Evolutionary conservation across 1,140 invertebrate genomes (phyloP), one percentile per base, ranked within the genome.

Genomic region (Ectropis grisescens): DNA sequence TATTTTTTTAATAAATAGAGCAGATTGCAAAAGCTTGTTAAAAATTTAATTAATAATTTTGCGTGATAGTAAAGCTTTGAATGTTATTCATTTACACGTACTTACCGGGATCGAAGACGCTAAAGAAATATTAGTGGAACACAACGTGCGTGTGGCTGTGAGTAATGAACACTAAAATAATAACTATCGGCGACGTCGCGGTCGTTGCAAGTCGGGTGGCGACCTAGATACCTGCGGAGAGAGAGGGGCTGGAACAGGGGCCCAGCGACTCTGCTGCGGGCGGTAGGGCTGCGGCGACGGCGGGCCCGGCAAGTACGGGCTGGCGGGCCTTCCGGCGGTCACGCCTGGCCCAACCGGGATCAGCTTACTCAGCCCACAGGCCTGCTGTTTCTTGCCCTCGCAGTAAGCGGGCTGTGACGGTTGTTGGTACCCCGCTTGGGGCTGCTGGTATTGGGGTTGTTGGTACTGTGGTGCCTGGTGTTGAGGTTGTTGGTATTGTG

Each of bases 271-370:
- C 46, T 51, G 62, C 41, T 59, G 68, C 55, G 52, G 67, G 47
- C 74, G 67, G 58, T 82, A 81, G 34, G 76, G 66, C 51, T 78
- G 75, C 44, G 74, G 39, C 34, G 76, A 74, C 37, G 56, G 35
- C 14, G 71, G 68, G 26, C 58, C 68, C 59, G 59, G 72, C 84
- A 65, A 26, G 64, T 34, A 8, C 50, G 52, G 29, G 56, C 35
- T 6, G 39, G 32, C 13, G 42, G 11, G 24, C 6, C 6, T 6
- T 42, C 36, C 1, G 3, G 60, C 58, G 29, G 58, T 56, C 8
- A 65, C 54, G 22, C 71, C 75, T 0, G 71, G 69, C 2, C 69
- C 66, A 28, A 62, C 57, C n/a, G 74, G 71, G 38, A 80, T 75
- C 34, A 80, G 60, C 50, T 80, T 80, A 60, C 75, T 80, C 28